Conservation (phyloP, 2,113 vertebrate genomes). For the Rhombomys opimus region DNA sequence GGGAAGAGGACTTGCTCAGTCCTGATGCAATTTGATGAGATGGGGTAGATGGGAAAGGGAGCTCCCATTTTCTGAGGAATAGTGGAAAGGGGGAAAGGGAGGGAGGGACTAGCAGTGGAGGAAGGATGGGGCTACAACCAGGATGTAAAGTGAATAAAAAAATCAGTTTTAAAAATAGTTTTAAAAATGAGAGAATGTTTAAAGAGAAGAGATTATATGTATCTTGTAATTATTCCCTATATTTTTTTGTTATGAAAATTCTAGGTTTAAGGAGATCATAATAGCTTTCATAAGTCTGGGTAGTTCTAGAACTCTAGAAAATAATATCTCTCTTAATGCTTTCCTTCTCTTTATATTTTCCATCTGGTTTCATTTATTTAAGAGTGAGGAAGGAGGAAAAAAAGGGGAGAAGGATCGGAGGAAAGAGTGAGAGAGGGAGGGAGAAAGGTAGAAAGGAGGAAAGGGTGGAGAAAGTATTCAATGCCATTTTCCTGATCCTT, state of each 20-base stretch:
- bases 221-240: background rate
- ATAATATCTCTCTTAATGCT: background rate
- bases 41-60: too few relatives aligned
- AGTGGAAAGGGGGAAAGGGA: too few relatives aligned
- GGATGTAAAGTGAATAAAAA: too few relatives aligned
- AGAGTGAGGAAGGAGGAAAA: background rate
- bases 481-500: background rate
- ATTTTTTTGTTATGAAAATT: background rate
- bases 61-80: too few relatives aligned
- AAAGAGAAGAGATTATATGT: background rate
- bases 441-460: accelerated
- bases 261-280: background rate
- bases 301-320: background rate
- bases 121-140: too few relatives aligned
- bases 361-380: background rate
- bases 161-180: too few relatives aligned
- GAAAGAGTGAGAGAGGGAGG: too few relatives aligned
- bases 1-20: too few relatives aligned
- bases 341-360: background rate
- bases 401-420: background rate
- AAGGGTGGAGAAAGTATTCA: background rate
- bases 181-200: background rate
- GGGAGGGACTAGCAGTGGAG: too few relatives aligned
- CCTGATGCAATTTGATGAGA: too few relatives aligned
- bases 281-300: slow-evolving; percentile 9